Base-by-base conservation (phyloP, 2,113 vertebrate species). In the Garra rufa region DNA sequence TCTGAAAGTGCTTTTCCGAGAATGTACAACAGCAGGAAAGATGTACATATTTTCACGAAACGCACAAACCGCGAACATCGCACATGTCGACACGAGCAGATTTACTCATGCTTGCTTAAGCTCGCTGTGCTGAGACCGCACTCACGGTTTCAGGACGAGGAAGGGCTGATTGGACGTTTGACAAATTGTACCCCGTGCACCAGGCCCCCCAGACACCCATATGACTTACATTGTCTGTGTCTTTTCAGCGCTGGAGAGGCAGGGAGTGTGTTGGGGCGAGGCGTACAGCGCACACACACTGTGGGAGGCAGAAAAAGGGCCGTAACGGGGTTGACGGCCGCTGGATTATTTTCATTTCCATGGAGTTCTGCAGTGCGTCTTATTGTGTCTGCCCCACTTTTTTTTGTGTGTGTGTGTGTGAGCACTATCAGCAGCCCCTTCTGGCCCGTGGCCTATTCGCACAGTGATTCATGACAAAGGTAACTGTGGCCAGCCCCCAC, bases 381-480 rank as follows among this genome's bases (percentile, higher is more conserved):
- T n/a, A 76, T 85, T 74, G 76, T 52, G 73, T 76, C 55, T 76
- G 76, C 55, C 52, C 69, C 21, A 59, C 38, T 71, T n/a, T 11
- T 14, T n/a, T n/a, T n/a, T n/a, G n/a, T 78, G n/a, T 67, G 48
- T 83, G 57, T 74, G 77, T 77, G 73, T 7, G 55, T 34, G 81
- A 65, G 48, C 30, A 19, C 77, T 83, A 88, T 88, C 87, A 88
- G 76, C 57, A 83, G 81, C 81, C 74, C 61, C 65, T 79, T 41
- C 82, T 89, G 85, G 85, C 88, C 41, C 43, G 28, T 26, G 50
- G 90, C 85, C 61, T 76, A 65, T 84, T 89, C 81, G 87, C 81
- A 78, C 41, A 86, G 76, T 91, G 90, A 91, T 89, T 86, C 85
- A 91, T 91, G 87, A 87, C 59, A 87, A 88, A 86, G 70, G 89